A percentile compares a stretch with the other conserved stretches of the same genome.
Conservation (phyloP, 2,797 vertebrate species). For the Lophius americanus region DNA sequence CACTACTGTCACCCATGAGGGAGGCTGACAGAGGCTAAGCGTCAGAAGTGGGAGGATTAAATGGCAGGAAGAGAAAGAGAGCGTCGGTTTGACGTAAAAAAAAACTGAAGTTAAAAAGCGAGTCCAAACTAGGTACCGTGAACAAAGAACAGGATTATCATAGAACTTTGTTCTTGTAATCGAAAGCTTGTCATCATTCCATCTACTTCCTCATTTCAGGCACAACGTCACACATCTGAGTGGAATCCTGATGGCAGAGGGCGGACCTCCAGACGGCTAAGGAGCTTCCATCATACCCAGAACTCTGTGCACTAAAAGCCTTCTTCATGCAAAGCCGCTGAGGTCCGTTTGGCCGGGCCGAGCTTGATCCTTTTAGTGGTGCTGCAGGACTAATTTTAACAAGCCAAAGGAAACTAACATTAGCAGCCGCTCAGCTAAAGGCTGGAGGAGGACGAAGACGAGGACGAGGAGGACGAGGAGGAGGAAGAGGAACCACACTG, state of each 20-base stretch:
- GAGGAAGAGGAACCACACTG: conserved; percentile 58
- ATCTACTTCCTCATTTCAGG: conserved; percentile 63
- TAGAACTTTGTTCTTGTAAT: conserved; percentile 37
- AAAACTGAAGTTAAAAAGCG: conserved; percentile 41
- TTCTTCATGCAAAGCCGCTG: conserved; percentile 32
- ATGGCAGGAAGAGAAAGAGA: conserved; percentile 30
- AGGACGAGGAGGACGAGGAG: not conserved
- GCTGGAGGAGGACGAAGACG: conserved; percentile 8
- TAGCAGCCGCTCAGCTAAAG: conserved; percentile 61
- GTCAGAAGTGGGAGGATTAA: conserved; percentile 48
- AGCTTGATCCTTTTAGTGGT: conserved; percentile 52
- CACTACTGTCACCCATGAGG: conserved; percentile 35
- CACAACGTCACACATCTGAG: conserved; percentile 73
- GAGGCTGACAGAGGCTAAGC: too few species aligned
- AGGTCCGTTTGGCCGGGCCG: conserved; percentile 62
- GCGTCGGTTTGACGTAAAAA: conserved; percentile 32
- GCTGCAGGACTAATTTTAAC: conserved; percentile 51
- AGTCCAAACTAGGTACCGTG: conserved; percentile 41
- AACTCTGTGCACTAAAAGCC: conserved; percentile 73
- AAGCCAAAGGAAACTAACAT: conserved; percentile 66
- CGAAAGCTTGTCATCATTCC: conserved; percentile 8
- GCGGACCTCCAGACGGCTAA: conserved; percentile 41
- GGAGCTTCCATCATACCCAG: conserved; percentile 56
- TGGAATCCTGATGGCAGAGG: conserved; percentile 44
- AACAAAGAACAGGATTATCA: conserved; percentile 62